phyloP scores from a whole-genome alignment of 1,140 invertebrate genomes.

The Diplogasteroides magnus region DNA sequence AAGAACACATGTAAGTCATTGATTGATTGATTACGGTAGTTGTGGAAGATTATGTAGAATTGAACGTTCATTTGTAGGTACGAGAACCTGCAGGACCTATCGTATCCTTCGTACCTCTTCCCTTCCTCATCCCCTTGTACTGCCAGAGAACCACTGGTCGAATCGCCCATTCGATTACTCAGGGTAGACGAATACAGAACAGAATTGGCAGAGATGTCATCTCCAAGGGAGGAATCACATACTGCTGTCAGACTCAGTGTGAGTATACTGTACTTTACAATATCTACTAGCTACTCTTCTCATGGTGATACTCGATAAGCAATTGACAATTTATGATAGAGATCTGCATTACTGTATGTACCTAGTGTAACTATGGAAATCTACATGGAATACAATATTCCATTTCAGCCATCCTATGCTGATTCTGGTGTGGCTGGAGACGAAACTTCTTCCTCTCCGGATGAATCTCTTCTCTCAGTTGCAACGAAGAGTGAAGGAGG shows the following conservation, averaged over 20 bases:
- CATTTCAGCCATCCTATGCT: background rate
- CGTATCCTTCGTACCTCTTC: background rate
- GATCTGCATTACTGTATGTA: background rate
- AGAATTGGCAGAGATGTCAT: background rate
- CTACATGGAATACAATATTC: too few species aligned
- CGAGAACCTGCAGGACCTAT: background rate
- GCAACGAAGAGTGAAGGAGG: background rate
- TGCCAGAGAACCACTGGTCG: background rate
- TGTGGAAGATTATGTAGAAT: background rate
- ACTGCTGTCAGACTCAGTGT: too few species aligned
- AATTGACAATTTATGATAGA: too few species aligned
- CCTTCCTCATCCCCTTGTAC: background rate
- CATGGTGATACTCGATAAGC: too few species aligned
- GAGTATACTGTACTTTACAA: too few species aligned
- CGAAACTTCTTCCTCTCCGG: background rate
- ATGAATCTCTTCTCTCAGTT: background rate
- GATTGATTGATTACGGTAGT: background rate
- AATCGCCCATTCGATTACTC: background rate
- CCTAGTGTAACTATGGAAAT: too few species aligned
- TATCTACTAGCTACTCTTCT: too few species aligned
- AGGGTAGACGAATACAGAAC: background rate
- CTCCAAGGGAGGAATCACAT: too few species aligned
- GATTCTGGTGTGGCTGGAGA: background rate
- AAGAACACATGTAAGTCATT: background rate
- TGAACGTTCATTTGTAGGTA: background rate